phyloP scores from a whole-genome alignment of 2,113 vertebrate species.

The Odontesthes bonariensis region DNA sequence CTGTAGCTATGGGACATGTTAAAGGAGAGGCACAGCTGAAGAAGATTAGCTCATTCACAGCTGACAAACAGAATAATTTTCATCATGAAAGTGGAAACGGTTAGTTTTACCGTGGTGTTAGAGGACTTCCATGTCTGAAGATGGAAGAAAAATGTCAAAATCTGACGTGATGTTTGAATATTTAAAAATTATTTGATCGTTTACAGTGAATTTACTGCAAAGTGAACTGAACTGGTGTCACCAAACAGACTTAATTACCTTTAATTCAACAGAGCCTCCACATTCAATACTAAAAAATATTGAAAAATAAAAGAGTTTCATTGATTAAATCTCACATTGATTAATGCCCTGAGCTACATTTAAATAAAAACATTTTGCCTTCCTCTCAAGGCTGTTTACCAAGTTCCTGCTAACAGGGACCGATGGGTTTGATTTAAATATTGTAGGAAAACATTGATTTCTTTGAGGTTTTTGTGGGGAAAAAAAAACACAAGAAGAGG shows the following conservation, averaged over 20 bases:
- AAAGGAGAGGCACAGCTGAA: no score
- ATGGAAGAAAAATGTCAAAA: no score
- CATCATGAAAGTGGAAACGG: no score
- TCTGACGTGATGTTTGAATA: no score
- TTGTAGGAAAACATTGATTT: background rate
- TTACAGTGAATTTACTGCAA: background rate
- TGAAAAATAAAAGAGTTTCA: background rate
- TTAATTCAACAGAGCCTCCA: background rate
- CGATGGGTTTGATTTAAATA: background rate
- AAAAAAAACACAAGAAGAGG: background rate
- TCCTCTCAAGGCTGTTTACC: background rate
- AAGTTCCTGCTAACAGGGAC: background rate
- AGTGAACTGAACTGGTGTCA: constrained; percentile 6
- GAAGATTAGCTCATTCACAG: no score
- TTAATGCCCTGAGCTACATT: background rate
- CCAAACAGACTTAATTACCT: background rate
- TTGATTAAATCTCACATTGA: background rate
- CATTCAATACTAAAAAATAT: background rate
- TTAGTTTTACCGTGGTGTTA: no score
- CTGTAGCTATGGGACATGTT: no score
- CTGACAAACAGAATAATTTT: no score
- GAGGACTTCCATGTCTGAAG: no score
- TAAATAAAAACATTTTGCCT: background rate
- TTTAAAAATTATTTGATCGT: background rate
- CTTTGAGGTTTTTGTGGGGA: background rate